These are phyloP conservation scores for Heliconius hortense DNA, from an alignment of 2,888 invertebrate species.

Conservation along the genomic window DNA sequence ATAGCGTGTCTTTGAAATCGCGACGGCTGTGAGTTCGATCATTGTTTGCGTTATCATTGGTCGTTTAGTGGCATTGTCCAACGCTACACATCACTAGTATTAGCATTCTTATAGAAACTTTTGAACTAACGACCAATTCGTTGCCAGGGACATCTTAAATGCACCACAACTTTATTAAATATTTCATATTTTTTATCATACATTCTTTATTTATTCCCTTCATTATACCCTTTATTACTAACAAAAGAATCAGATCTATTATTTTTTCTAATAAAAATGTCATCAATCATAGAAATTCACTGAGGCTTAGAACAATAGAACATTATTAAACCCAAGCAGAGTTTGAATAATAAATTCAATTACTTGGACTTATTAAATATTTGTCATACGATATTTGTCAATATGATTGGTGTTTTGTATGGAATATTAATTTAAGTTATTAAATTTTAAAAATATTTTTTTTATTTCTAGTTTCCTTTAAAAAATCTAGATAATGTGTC, in stretches of 20 bases:
- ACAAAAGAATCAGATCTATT: slow-evolving; percentile 15
- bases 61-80: no score
- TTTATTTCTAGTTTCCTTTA: no score
- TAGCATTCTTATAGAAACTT: no score
- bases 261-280: slow-evolving; percentile 18
- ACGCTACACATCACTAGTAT: no score
- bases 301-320: slow-evolving; percentile 19
- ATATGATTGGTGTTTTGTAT: neutral
- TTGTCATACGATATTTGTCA: slow-evolving; percentile 14
- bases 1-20: no score
- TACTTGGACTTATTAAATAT: neutral
- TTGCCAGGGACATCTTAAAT: no score
- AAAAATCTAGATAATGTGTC: no score
- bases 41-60: no score
- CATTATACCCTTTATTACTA: slow-evolving; percentile 24
- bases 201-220: neutral
- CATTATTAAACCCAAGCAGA: slow-evolving; percentile 5
- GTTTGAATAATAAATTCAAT: slow-evolving; percentile 14
- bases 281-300: slow-evolving; percentile 15
- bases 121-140: no score
- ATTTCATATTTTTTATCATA: neutral
- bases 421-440: neutral
- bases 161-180: neutral
- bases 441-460: neutral
- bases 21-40: no score